Evolutionary conservation across 2,888 invertebrate genomes (phyloP).

Genomic region (Asteroscopus sphinx): DNA sequence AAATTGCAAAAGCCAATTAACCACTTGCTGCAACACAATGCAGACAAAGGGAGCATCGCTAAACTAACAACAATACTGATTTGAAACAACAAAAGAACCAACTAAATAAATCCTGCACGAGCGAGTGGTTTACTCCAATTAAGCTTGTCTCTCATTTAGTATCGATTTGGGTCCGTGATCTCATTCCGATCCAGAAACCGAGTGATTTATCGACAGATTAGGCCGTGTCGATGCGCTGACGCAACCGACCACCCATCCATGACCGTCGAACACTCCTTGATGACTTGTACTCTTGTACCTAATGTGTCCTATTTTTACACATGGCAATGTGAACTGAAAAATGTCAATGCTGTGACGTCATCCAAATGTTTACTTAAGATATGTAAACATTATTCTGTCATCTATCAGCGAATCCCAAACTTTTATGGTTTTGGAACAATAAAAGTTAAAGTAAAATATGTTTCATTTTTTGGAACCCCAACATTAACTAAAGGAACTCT

Average conservation of each 20-base stretch:
- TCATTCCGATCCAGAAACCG: constrained; percentile 83
- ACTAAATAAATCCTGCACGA: constrained; percentile 59
- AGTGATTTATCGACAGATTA: constrained; percentile 83
- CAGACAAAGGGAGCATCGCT: constrained; percentile 54
- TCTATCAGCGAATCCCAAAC: constrained; percentile 54
- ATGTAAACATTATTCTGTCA: constrained; percentile 63
- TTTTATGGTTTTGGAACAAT: too few species aligned
- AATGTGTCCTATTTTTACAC: constrained; percentile 81
- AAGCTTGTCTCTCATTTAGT: constrained; percentile 74
- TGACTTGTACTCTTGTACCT: constrained; percentile 71
- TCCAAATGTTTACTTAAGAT: constrained; percentile 52
- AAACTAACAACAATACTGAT: constrained; percentile 55
- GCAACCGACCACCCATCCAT: constrained; percentile 83
- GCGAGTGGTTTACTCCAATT: constrained; percentile 67
- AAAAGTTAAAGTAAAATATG: too few species aligned
- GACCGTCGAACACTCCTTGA: constrained; percentile 85
- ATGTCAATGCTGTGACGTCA: constrained; percentile 62
- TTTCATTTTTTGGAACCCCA: too few species aligned
- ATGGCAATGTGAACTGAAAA: constrained; percentile 73
- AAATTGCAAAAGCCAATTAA: constrained; percentile 55
- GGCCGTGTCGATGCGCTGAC: constrained; percentile 80
- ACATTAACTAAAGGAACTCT: too few species aligned
- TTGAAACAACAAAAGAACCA: constrained; percentile 55
- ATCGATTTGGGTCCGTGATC: constrained; percentile 82
- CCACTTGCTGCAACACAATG: constrained; percentile 50